Conservation (phyloP, 2,113 vertebrate species). For the Sprattus sprattus region DNA sequence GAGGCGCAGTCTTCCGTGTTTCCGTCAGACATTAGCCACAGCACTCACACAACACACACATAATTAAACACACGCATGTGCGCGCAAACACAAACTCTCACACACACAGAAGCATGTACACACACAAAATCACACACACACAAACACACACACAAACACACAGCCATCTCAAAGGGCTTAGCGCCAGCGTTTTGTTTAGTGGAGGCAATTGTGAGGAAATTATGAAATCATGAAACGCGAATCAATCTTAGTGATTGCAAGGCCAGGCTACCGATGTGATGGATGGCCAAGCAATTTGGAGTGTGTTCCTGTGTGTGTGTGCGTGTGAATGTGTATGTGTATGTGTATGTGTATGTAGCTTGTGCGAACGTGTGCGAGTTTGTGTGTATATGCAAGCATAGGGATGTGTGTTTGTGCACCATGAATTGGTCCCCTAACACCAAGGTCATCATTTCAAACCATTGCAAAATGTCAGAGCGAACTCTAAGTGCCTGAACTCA, state of each 20-base stretch:
- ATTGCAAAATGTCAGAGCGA: neutral
- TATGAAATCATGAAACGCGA: constrained; percentile 41
- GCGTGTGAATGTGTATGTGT: constrained; percentile 18
- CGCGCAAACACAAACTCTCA: too few relatives aligned
- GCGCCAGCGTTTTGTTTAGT: neutral
- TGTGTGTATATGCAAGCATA: neutral
- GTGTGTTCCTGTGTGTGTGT: constrained; percentile 7
- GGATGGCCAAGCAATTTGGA: constrained; percentile 34
- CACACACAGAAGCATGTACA: too few relatives aligned
- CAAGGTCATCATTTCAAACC: constrained; percentile 18
- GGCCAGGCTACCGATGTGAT: constrained; percentile 28
- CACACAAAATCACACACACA: neutral
- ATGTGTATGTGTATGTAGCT: neutral
- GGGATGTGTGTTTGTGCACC: neutral
- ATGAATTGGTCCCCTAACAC: constrained; percentile 14
- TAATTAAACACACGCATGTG: neutral
- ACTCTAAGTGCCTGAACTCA: neutral
- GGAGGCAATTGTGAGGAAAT: constrained; percentile 32
- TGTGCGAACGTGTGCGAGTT: neutral
- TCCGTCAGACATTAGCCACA: neutral
- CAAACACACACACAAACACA: neutral
- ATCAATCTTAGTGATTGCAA: constrained; percentile 44
- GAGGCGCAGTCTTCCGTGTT: neutral
- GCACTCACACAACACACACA: neutral
- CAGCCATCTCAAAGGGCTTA: neutral